Evolutionary conservation across 2,113 vertebrate species (phyloP).

Genomic region (Cathartes aura): DNA sequence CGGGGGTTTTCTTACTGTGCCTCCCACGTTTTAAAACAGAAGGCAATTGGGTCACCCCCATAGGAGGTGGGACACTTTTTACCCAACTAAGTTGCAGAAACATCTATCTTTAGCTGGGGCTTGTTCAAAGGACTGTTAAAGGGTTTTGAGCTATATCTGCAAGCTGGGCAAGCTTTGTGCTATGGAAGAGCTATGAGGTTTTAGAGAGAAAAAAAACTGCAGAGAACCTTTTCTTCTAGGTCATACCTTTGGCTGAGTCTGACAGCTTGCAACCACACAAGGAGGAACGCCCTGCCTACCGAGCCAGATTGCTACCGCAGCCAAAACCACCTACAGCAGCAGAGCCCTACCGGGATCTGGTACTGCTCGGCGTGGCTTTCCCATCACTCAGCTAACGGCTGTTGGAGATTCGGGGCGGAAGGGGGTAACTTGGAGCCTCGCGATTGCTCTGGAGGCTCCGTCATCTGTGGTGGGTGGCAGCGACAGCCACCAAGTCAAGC

Average conservation of each 20-base stretch:
- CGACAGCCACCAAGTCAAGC: not conserved
- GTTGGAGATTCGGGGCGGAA: not conserved
- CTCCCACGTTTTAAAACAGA: not conserved
- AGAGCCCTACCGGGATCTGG: not conserved
- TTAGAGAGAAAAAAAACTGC: not conserved
- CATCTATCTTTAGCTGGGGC: too few relatives aligned
- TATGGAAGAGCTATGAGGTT: too few relatives aligned
- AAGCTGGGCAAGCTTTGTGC: not conserved
- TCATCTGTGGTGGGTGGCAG: not conserved
- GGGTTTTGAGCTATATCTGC: not conserved
- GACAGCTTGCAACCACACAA: not conserved
- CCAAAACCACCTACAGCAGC: not conserved
- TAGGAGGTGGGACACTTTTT: not conserved
- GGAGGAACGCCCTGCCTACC: not conserved
- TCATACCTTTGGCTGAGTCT: not conserved
- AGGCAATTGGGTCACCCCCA: not conserved
- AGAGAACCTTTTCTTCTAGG: not conserved
- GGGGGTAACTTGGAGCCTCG: not conserved
- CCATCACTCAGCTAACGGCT: not conserved
- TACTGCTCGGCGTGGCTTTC: not conserved
- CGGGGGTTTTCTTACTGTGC: not conserved
- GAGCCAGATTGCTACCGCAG: not conserved
- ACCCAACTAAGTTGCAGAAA: not conserved
- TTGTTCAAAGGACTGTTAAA: not conserved
- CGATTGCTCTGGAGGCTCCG: not conserved